A percentile compares a stretch with the other conserved stretches of the same genome.
Evolutionary conservation across 2,113 vertebrate species (phyloP).

Genomic region (Cebidichthys violaceus): DNA sequence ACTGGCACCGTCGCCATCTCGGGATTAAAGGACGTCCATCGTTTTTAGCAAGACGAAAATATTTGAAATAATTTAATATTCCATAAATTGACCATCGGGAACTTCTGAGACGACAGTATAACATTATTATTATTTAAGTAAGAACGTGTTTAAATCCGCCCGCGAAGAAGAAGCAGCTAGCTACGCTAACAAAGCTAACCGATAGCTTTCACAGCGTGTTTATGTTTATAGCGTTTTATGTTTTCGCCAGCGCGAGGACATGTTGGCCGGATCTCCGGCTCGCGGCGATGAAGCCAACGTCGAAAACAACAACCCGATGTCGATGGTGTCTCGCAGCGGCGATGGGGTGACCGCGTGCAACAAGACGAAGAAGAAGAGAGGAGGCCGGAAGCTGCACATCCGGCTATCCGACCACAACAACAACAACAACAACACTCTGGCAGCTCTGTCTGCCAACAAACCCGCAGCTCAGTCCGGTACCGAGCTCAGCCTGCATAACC

Average conservation of each 20-base stretch:
- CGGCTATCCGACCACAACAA: conserved; percentile 76
- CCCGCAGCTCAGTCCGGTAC: conserved; percentile 21
- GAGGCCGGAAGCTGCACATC: conserved; percentile 58
- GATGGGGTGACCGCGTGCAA: conserved; percentile 53
- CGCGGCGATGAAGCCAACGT: conserved; percentile 63
- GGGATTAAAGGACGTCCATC: rapidly evolving
- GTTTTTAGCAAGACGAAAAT: background rate
- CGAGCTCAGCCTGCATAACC: conserved; percentile 57
- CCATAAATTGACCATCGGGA: background rate
- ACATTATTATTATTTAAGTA: background rate
- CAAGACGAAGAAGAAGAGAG: conserved; percentile 71
- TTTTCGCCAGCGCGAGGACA: conserved; percentile 24
- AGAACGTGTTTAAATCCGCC: background rate
- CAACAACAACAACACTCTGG: conserved; percentile 68
- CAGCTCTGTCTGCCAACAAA: background rate
- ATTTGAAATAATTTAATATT: background rate
- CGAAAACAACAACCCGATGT: conserved; percentile 72
- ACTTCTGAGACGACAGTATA: background rate
- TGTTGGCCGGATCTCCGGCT: conserved; percentile 74
- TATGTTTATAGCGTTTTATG: conserved; percentile 48
- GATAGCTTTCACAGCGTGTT: conserved; percentile 47
- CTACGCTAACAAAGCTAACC: conserved; percentile 11
- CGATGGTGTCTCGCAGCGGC: background rate
- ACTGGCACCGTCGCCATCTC: background rate
- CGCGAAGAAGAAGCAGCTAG: background rate